Base-by-base conservation (phyloP, 2,797 vertebrate genomes). In the Mus spretus region DNA sequence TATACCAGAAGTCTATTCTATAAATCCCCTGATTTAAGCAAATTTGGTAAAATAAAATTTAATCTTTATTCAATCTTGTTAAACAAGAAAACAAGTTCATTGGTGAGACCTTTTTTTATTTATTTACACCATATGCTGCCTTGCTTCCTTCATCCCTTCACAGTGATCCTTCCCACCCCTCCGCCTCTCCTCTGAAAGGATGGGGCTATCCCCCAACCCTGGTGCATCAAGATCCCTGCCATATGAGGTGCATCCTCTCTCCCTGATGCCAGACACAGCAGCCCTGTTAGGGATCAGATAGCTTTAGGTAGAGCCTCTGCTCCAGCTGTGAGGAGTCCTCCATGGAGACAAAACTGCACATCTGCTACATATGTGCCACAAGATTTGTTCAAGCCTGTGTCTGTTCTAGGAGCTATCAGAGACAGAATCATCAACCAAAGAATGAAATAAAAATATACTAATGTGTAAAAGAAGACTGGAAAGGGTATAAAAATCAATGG, bases 11-110 rank as follows among this genome's bases (percentile, higher is more conserved):
- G 37, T 91, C 19, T 47, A 63, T 50, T 81, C 3, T 59, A 95
- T 91, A 84, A 90, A 59, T 92, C 70, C 79, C 82, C 22, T 74
- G 20, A 40, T 20, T 55, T 91, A 74, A 89, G 61, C n/a, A 87
- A 94, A 44, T 13, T 79, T 65, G 17, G 14, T 37, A 72, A 20
- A 24, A 4, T 14, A 61, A 20, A 79, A 0, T 17, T 37, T 37
- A 26, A 34, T 53, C 13, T 63, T 72, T 77, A 65, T 82, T 94
- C 82, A 91, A 79, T 82, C 86, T 93, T 26, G 92, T 50, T 40
- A 93, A 89, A 95, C 8, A 89, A 93, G 40, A 80, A 89, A 95
- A 90, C 47, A 90, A 82, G 15, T 87, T 86, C 0, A 72, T 72
- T 72, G 8, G 19, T 37, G n/a, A 37, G n/a, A 22, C 70, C 3